phyloP scores from a whole-genome alignment of 2,113 vertebrate species.

The Triplophysa rosa region DNA sequence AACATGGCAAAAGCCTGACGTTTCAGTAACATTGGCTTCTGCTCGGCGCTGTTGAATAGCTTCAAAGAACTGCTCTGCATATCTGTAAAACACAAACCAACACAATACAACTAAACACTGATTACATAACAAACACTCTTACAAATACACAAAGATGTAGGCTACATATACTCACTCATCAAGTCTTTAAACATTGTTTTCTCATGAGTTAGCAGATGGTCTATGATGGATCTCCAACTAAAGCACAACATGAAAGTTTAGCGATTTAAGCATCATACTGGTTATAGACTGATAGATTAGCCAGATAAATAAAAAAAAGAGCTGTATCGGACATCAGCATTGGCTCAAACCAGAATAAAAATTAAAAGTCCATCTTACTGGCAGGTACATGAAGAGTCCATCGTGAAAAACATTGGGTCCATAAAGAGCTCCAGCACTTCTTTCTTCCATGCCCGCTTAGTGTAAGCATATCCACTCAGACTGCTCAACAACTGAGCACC shows the following conservation, averaged over 20 bases:
- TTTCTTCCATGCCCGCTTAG: constrained; percentile 94
- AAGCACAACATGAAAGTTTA: constrained; percentile 43
- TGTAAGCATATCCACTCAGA: constrained; percentile 96
- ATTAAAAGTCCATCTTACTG: constrained; percentile 75
- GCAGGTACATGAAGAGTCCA: constrained; percentile 83
- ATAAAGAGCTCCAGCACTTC: constrained; percentile 91
- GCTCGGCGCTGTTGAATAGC: constrained; percentile 85
- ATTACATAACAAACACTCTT: not conserved
- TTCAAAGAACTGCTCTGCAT: constrained; percentile 95
- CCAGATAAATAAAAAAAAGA: too few species aligned
- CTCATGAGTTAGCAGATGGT: constrained; percentile 96
- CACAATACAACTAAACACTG: not conserved
- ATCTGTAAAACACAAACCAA: constrained; percentile 68
- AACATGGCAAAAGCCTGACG: constrained; percentile 94
- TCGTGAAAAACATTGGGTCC: constrained; percentile 96
- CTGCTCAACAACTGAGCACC: constrained; percentile 89
- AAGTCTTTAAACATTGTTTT: constrained; percentile 99
- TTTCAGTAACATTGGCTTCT: constrained; percentile 95
- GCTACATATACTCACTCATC: constrained; percentile 86
- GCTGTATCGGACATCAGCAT: too few species aligned
- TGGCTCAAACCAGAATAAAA: not conserved
- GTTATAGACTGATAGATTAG: too few species aligned
- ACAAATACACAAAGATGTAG: not conserved
- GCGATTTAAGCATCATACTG: not conserved
- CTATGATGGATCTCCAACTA: constrained; percentile 94